Evolutionary conservation across 2,888 invertebrate genomes (phyloP), one percentile per base, ranked within the genome.

Genomic region (Tanypteryx hageni): DNA sequence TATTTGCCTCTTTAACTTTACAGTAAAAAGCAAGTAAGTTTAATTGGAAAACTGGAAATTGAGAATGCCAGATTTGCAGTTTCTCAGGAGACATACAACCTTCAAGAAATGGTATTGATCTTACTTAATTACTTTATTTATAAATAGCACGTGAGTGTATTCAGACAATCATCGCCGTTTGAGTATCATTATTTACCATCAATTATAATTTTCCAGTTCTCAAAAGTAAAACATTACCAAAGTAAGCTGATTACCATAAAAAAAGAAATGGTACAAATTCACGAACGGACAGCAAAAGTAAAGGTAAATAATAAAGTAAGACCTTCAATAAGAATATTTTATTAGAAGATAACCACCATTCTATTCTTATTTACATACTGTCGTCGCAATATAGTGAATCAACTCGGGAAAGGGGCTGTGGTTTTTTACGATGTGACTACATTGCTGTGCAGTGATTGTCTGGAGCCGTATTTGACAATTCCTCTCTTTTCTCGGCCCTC

Each of bases 191-290:
- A 9, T 27, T 61, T 31, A 61, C 27, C 4, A 8, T 13, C 27
- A 22, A 22, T 0, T 44, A 7, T 68, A 18, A 11, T 27, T 64
- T 18, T 94, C 57, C 94, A 95, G 95, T 95, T 95, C 93, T 94
- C 94, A 92, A 94, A 93, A 18, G 94, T 95, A 84, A 95, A 95
- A 94, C 93, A 93, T n/a, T 95, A 95, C 93, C 95, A 95, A 93
- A 94, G 94, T 85, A 95, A 95, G 94, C 93, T 96, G 92, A 93
- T 94, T 22, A 94, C 93, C 84, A 94, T 96, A 82, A 95, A 95
- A 93, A 95, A 94, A 93, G 95, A 95, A 93, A 95, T 96, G 95
- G 93, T 94, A 85, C 93, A 93, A 64, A 94, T 95, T 89, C 95
- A 95, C 93, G 95, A 95, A 92, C 94, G 94, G 93, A 95, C 95